phyloP scores from a whole-genome alignment of 2,888 invertebrate species.

The Thysanoteuthis rhombus region DNA sequence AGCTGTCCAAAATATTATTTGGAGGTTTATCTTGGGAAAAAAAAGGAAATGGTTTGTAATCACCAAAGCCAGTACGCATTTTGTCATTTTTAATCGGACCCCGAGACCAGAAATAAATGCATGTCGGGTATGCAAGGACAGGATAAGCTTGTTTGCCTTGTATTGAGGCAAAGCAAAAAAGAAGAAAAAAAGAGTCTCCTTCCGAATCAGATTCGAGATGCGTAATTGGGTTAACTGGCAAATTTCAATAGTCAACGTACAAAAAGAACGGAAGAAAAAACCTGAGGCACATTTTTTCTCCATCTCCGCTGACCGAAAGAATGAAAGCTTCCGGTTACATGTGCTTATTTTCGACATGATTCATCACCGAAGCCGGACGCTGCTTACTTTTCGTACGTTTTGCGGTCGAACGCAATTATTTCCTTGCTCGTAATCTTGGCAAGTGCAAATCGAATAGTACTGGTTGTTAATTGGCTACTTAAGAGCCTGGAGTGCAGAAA shows the following conservation, averaged over 20 bases:
- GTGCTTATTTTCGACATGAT: not conserved
- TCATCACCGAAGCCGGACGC: not conserved
- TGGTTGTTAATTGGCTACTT: not conserved
- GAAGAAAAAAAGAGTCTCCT: too few species aligned
- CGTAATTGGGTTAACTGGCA: not conserved
- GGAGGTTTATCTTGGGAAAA: too few species aligned
- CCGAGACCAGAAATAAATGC: too few species aligned
- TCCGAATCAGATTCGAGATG: not conserved
- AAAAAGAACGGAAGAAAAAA: not conserved
- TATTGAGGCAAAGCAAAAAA: too few species aligned
- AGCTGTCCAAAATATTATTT: too few species aligned
- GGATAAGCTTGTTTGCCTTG: too few species aligned
- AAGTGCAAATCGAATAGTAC: not conserved
- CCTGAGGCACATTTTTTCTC: not conserved
- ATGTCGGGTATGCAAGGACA: too few species aligned
- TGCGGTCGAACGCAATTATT: not conserved
- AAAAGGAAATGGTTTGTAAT: too few species aligned
- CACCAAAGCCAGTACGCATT: too few species aligned
- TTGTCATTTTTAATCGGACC: too few species aligned
- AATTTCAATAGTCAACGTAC: not conserved
- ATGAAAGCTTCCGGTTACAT: not conserved
- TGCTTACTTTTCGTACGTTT: not conserved
- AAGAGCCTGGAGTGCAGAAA: not conserved
- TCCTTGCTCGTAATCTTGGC: not conserved
- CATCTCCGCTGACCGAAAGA: not conserved